A percentile compares a stretch with the other conserved stretches of the same genome.
Evolutionary conservation across 2,113 vertebrate genomes (phyloP).

Genomic region (Elephas maximus): DNA sequence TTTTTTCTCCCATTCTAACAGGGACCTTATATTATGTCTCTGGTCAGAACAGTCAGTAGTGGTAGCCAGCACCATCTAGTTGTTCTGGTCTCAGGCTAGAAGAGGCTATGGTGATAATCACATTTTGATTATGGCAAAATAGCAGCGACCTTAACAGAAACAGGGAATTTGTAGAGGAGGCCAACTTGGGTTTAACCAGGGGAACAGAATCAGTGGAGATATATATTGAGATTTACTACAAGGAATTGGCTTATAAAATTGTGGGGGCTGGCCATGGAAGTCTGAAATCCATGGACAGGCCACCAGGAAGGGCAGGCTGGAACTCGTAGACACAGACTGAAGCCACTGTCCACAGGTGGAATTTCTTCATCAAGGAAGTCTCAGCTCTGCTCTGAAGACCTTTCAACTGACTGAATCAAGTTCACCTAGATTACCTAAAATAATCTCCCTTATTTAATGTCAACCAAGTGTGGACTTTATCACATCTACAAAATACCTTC

Average conservation of each 20-base stretch:
- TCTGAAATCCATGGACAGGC: neutral
- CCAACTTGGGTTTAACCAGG: neutral
- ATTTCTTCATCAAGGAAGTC: neutral
- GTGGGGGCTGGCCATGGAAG: neutral
- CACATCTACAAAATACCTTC: neutral
- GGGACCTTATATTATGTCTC: neutral
- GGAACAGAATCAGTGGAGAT: neutral
- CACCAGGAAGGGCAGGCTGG: neutral
- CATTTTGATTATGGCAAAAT: neutral
- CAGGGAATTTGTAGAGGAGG: neutral
- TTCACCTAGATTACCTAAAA: neutral
- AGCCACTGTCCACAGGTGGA: fast-evolving
- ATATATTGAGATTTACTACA: neutral
- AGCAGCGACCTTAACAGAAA: neutral
- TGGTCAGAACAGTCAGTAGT: neutral
- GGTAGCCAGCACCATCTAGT: neutral
- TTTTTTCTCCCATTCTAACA: neutral
- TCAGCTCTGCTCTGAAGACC: neutral
- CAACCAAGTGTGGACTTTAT: neutral
- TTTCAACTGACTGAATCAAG: neutral
- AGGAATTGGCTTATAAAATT: neutral
- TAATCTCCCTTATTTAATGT: neutral
- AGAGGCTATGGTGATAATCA: neutral
- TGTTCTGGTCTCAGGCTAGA: neutral
- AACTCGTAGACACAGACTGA: fast-evolving